A percentile compares a stretch with the other conserved stretches of the same genome.
These are phyloP conservation scores for Drosophila jambulina DNA, from an alignment of 1,140 invertebrate genomes.

Conservation along the genomic window DNA sequence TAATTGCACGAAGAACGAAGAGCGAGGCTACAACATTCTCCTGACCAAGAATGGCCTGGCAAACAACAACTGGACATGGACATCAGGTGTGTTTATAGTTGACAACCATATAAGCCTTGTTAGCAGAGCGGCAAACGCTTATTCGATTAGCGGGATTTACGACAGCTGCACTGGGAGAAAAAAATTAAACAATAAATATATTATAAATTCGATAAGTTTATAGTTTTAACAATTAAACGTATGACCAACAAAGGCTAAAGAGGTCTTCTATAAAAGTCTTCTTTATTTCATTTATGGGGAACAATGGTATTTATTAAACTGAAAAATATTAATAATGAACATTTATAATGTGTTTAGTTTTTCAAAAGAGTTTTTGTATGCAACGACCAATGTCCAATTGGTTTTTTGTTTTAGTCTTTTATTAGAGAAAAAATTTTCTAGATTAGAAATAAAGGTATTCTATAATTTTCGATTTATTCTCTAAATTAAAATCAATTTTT, in stretches of 20 bases:
- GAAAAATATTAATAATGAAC: too few relatives aligned
- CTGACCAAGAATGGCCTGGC: constrained; percentile 24
- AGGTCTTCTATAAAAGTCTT: too few relatives aligned
- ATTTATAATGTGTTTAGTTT: too few relatives aligned
- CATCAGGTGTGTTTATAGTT: constrained; percentile 29
- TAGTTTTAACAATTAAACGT: too few relatives aligned
- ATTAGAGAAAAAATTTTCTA: not conserved
- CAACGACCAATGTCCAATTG: too few relatives aligned
- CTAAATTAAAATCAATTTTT: not conserved
- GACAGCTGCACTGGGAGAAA: not conserved
- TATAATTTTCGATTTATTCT: not conserved
- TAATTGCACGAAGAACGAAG: constrained; percentile 34
- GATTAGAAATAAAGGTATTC: not conserved
- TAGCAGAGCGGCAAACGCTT: constrained; percentile 42
- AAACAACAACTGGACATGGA: constrained; percentile 28
- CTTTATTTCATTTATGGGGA: too few relatives aligned
- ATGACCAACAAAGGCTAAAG: too few relatives aligned
- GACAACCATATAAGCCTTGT: constrained; percentile 37
- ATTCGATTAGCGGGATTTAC: constrained; percentile 74
- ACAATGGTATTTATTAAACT: too few relatives aligned
- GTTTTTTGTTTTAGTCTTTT: not conserved
- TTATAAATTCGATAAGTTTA: not conserved
- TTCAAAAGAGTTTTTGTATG: too few relatives aligned
- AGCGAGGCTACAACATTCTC: constrained; percentile 29
- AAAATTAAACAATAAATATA: not conserved